Conservation (phyloP, 2,888 invertebrate genomes). For the Troides oblongomaculatus region DNA sequence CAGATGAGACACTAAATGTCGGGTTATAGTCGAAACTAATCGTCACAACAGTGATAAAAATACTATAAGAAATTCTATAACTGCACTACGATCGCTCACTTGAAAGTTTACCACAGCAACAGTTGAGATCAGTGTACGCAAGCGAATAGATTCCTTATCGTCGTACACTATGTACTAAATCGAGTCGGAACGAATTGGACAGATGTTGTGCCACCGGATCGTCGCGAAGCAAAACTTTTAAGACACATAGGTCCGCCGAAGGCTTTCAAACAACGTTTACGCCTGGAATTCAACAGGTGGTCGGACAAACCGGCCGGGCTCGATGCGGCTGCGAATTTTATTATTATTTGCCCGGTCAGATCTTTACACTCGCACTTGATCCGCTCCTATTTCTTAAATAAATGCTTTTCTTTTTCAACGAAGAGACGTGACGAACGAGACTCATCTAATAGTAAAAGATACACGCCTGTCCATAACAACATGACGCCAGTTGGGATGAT, state of each 20-base stretch:
- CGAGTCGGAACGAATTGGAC: background rate
- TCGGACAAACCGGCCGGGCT: constrained; percentile 27
- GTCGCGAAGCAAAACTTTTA: constrained; percentile 20
- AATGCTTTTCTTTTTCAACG: background rate
- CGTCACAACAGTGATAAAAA: background rate
- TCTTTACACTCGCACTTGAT: background rate
- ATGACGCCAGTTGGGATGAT: no score
- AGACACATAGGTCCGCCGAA: constrained; percentile 30
- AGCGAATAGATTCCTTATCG: constrained; percentile 5
- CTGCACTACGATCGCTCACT: constrained; percentile 3
- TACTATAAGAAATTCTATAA: background rate
- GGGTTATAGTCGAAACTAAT: background rate
- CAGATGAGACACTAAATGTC: no score
- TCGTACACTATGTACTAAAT: constrained; percentile 6
- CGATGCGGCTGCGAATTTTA: constrained; percentile 17
- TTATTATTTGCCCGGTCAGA: constrained; percentile 14
- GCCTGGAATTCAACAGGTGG: constrained; percentile 37
- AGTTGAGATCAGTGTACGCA: constrained; percentile 5
- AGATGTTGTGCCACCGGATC: constrained; percentile 17
- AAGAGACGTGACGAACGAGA: no score
- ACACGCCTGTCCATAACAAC: no score
- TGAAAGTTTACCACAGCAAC: constrained; percentile 13
- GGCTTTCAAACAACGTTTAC: constrained; percentile 31
- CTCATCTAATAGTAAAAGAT: no score
- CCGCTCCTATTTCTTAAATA: background rate